Conservation (phyloP, 2,888 invertebrate species). For the Syrphus vitripennis region DNA sequence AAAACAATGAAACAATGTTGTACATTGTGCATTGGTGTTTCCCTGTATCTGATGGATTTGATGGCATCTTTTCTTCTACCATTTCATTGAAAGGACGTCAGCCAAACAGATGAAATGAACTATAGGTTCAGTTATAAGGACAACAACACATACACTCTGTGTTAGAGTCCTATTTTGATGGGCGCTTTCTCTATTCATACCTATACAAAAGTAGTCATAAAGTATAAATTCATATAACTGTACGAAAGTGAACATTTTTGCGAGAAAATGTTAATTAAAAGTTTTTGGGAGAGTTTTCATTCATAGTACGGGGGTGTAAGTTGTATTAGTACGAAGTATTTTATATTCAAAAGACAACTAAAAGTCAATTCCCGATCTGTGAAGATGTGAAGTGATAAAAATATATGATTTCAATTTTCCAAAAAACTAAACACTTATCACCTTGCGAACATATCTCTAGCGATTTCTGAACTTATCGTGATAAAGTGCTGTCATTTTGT, state of each 20-base stretch:
- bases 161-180: background rate
- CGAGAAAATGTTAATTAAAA: constrained; percentile 64
- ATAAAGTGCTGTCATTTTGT: no score
- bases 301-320: no score
- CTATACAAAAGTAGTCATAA: no score
- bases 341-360: no score
- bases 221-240: background rate
- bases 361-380: no score
- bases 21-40: background rate
- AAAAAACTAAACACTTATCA: no score
- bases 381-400: no score
- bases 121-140: background rate
- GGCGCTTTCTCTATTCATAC: no score
- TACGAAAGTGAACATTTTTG: constrained; percentile 43
- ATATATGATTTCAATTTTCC: no score
- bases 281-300: constrained; percentile 13
- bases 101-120: background rate
- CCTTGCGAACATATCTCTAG: no score
- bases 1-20: background rate
- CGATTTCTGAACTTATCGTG: no score
- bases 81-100: background rate
- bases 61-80: background rate
- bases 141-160: background rate
- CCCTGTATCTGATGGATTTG: background rate
- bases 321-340: no score